Evolutionary conservation across 2,797 vertebrate species (phyloP).

Genomic region (Gallinago nigripennis): DNA sequence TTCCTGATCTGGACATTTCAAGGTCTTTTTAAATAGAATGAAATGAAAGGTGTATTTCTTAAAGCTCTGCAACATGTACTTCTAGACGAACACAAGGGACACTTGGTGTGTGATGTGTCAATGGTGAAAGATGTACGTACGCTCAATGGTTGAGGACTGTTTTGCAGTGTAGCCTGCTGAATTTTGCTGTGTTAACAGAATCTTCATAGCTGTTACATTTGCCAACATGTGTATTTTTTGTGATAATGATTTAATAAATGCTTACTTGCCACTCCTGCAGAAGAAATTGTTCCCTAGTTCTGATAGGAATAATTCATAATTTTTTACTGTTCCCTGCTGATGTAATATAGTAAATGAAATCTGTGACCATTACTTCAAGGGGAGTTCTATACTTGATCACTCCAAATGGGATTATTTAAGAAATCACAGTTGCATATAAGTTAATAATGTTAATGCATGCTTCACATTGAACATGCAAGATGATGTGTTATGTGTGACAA

Average conservation of each 20-base stretch:
- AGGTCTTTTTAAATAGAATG: background rate
- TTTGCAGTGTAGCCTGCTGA: background rate
- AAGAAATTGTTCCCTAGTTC: background rate
- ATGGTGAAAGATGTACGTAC: background rate
- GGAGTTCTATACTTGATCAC: background rate
- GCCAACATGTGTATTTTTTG: background rate
- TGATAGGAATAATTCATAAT: background rate
- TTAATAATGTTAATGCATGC: background rate
- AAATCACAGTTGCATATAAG: background rate
- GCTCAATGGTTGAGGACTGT: background rate
- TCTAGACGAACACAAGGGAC: background rate
- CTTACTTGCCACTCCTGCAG: background rate
- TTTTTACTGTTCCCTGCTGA: background rate
- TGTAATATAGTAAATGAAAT: background rate
- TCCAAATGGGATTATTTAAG: background rate
- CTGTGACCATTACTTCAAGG: slow-evolving; percentile 4
- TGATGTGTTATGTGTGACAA: background rate
- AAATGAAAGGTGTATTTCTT: background rate
- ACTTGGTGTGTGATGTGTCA: background rate
- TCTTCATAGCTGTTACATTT: background rate
- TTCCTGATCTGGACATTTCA: background rate
- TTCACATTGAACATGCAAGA: background rate
- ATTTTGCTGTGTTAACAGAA: background rate
- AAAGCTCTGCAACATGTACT: background rate
- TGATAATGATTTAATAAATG: background rate